These are phyloP conservation scores for Eupeodes latifasciatus DNA, from an alignment of 2,888 invertebrate genomes.

Conservation along the genomic window DNA sequence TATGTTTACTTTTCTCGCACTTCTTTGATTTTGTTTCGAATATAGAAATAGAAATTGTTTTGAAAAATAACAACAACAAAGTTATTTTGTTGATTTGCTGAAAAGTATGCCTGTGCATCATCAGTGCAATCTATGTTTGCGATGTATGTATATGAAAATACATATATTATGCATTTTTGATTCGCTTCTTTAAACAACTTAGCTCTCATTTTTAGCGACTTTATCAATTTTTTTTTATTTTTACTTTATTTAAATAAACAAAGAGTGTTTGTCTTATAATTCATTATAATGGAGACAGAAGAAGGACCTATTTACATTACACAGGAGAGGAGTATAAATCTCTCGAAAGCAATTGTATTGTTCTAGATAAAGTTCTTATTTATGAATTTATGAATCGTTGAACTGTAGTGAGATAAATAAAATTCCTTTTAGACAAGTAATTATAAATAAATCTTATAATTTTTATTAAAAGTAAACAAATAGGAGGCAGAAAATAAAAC, in stretches of 20 bases:
- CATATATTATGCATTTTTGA: background rate
- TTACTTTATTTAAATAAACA: background rate
- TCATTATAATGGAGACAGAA: no score
- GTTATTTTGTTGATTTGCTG: slow-evolving; percentile 12
- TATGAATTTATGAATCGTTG: no score
- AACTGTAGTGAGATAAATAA: no score
- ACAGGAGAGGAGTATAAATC: no score
- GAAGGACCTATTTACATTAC: no score
- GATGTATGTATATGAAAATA: background rate
- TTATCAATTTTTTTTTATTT: background rate
- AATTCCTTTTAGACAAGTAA: no score
- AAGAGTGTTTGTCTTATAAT: no score
- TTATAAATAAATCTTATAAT: no score
- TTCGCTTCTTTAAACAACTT: background rate
- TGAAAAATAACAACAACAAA: slow-evolving; percentile 8
- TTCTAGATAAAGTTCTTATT: no score
- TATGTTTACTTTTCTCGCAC: slow-evolving; percentile 9
- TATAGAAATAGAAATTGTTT: slow-evolving; percentile 49
- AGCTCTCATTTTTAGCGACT: background rate
- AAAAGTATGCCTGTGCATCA: background rate
- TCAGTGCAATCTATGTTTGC: background rate
- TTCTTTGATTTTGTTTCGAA: slow-evolving; percentile 15
- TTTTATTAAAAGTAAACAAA: no score
- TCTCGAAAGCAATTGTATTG: no score
- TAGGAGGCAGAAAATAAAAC: no score